phyloP scores from a whole-genome alignment of 2,113 vertebrate species.

The Erythrolamprus reginae region DNA sequence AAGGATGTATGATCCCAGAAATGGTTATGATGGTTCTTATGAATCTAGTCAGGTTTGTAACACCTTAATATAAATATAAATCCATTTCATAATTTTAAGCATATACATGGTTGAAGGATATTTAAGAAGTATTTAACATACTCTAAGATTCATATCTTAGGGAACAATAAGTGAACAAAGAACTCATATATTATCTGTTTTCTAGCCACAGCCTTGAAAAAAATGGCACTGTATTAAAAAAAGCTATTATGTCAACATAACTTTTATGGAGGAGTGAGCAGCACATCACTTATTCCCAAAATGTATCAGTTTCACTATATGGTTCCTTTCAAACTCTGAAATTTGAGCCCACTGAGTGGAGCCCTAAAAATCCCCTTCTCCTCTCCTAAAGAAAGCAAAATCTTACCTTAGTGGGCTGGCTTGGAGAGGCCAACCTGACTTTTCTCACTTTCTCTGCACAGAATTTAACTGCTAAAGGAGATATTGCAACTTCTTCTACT shows the following conservation, averaged over 20 bases:
- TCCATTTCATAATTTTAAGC: neutral
- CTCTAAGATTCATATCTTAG: neutral
- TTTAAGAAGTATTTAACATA: slow-evolving; percentile 32
- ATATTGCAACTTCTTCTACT: neutral
- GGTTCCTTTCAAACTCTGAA: neutral
- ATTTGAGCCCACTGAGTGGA: neutral
- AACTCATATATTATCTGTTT: neutral
- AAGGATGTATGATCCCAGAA: slow-evolving; percentile 17
- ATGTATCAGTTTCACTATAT: neutral
- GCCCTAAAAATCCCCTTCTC: neutral
- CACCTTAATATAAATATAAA: slow-evolving; percentile 10
- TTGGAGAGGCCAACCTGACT: neutral
- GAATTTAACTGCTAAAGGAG: neutral
- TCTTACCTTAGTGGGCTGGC: neutral
- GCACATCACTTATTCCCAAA: neutral
- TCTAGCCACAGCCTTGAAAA: neutral
- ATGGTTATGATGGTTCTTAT: slow-evolving; percentile 41
- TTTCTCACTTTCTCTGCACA: neutral
- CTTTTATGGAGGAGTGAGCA: neutral
- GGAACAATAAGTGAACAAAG: neutral
- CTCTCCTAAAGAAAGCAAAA: neutral
- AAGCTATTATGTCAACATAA: neutral
- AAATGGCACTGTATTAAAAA: neutral
- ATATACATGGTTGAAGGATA: neutral
- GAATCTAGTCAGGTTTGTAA: slow-evolving; percentile 31